Percentiles rank a stretch among this genome's conserved stretches.
These are phyloP conservation scores for Lithophane ornitopus DNA, from an alignment of 2,888 invertebrate genomes.

Conservation along the genomic window DNA sequence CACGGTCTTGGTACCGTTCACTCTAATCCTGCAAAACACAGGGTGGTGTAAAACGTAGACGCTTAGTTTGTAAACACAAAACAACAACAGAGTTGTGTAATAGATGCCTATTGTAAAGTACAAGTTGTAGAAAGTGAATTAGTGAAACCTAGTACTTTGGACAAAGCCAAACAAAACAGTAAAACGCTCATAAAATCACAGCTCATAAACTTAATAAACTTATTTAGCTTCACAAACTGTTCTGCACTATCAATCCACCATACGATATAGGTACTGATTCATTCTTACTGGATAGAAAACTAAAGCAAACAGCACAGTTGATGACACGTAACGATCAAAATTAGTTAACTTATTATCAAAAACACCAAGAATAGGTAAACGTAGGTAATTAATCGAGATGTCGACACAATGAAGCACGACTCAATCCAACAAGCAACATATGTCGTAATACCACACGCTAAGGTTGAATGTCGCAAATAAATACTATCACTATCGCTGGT, in stretches of 20 bases:
- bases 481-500: slow-evolving; percentile 22
- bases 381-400: slow-evolving; percentile 33
- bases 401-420: slow-evolving; percentile 39
- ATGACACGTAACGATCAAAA: slow-evolving; percentile 14
- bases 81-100: slow-evolving; percentile 13
- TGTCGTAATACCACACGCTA: slow-evolving; percentile 28
- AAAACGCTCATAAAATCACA: slow-evolving; percentile 39
- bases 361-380: slow-evolving; percentile 45
- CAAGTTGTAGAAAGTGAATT: slow-evolving; percentile 41
- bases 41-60: neutral
- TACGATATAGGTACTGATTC: neutral
- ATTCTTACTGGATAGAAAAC: slow-evolving; percentile 8
- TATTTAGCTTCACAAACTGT: slow-evolving; percentile 26
- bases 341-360: slow-evolving; percentile 46
- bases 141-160: slow-evolving; percentile 14
- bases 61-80: slow-evolving; percentile 1
- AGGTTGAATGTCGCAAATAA: slow-evolving; percentile 50
- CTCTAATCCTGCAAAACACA: neutral
- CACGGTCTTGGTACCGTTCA: neutral
- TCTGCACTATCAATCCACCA: neutral
- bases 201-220: slow-evolving; percentile 21
- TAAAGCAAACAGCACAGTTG: neutral
- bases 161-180: slow-evolving; percentile 28
- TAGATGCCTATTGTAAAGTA: neutral
- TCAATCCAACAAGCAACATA: slow-evolving; percentile 16